Base-by-base conservation (phyloP, 1,140 invertebrate genomes). In the Drosophila nigrodunni region DNA sequence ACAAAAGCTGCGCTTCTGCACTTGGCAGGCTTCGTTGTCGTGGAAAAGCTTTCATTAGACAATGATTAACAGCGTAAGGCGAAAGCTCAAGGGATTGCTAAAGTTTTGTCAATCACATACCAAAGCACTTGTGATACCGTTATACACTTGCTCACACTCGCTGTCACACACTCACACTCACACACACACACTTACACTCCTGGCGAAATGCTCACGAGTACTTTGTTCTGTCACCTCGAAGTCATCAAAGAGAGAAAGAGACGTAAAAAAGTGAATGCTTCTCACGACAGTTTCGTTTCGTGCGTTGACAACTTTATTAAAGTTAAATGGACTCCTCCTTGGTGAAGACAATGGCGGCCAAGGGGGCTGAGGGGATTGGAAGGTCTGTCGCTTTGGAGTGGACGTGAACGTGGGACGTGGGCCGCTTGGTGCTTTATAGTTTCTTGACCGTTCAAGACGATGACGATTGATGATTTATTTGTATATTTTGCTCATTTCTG, bases 301-400 rank as follows among this genome's bases (percentile, higher is more conserved):
- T 83, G 85, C 85, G 80, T 85, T 88, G 85, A 88, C 85, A 88
- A 88, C 85, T 88, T 89, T 88, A 88, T 88, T 83, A 78, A 85
- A 77, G 15, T 78, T 68, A 79, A 87, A 88, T 87, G 80, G 61
- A 65, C 73, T 87, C 80, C 83, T 83, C 80, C 83, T 83, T 87
- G 58, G 67, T 25, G 7, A 44, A 30, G 34, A 7, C 5, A 25
- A 6, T 50, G 30, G 7, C 0, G 52, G 47, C 43, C 35, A 59
- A 30, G 11, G 43, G 43, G 25, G 34, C 39, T 41, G 50, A 46
- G 37, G 30, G 9, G 41, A 49, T 21, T 52, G 18, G 35, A 15
- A 21, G n/a, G 55, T 34, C 13, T 21, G 58, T 35, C 30, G 13
- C 58, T 15, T 62, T 67, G 35, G 35, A 58, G 34, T 64, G 35